Evolutionary conservation across 2,113 vertebrate genomes (phyloP).

Genomic region (Microtus montanus): DNA sequence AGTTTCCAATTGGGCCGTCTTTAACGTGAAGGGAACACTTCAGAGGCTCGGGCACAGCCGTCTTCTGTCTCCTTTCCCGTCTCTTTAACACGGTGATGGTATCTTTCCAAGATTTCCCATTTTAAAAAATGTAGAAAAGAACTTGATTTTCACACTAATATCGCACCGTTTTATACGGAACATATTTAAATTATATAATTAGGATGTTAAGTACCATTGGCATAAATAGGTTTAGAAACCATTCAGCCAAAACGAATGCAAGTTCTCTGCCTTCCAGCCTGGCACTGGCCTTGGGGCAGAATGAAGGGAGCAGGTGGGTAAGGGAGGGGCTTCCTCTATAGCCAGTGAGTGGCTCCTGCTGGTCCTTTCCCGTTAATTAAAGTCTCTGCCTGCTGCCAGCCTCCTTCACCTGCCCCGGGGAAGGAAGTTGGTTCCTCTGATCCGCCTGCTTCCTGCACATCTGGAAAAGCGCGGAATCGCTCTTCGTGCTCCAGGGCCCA

Average conservation of each 20-base stretch:
- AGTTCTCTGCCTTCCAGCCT: neutral
- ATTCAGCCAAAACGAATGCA: neutral
- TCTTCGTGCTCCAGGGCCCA: neutral
- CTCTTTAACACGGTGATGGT: neutral
- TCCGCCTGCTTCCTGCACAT: neutral
- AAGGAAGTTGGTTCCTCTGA: neutral
- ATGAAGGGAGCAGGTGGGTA: neutral
- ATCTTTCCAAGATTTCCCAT: neutral
- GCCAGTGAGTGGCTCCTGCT: neutral
- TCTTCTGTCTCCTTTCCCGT: neutral
- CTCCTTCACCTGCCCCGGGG: conserved; percentile 29
- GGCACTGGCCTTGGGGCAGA: neutral
- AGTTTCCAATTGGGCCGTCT: neutral
- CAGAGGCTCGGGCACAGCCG: neutral
- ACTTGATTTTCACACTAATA: neutral
- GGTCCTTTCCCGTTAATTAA: conserved; percentile 45
- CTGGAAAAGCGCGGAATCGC: conserved; percentile 43
- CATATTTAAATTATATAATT: neutral
- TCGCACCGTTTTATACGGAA: neutral
- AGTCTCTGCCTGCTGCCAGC: neutral
- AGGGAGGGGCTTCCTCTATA: neutral
- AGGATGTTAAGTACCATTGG: neutral
- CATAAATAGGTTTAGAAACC: neutral
- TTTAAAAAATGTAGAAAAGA: neutral
- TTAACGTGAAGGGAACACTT: neutral